Evolutionary conservation across 2,888 invertebrate species (phyloP), one percentile per base, ranked within the genome.

Genomic region (Cephus nigrinus): DNA sequence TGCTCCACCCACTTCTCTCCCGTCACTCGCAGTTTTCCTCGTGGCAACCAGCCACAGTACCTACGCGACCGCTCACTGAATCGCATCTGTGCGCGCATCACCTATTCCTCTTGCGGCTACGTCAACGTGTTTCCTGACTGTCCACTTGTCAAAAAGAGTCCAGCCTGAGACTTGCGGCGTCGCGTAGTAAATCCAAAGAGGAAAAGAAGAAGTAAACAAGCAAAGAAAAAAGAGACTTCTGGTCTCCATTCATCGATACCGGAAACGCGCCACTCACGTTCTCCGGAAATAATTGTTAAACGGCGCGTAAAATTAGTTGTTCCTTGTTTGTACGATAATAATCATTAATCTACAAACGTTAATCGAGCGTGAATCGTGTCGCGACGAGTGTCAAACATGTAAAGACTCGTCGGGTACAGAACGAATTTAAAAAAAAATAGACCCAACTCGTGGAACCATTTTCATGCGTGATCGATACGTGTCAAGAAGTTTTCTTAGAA

Each of bases 1-100:
- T 80, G 82, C 86, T 78, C 84, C 87, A 85, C 87, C 86, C 82
- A 79, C 79, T 80, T 76, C 76, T 80, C 78, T 84, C 83, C 78
- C 84, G 79, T 83, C 87, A 85, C 83, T 69, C 88, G 86, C 87
- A 87, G 88, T 88, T 88, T 89, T 88, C 88, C 89, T 89, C 89
- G 89, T 89, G 89, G 86, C 87, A 85, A 80, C 86, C 87, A 80
- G 76, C 80, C 80, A 85, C 89, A 90, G 90, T 90, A 85, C 86
- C 87, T 86, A 86, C 85, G 89, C 89, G 90, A 90, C 83, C 89
- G 89, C 86, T 84, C 85, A 86, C 86, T 84, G 85, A 83, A 85
- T 83, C 86, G 84, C 82, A 84, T 88, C 86, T 86, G 68, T 75
- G 78, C 55, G 69, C 75, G 78, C 71, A 40, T 15, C 68, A 34